Base-by-base conservation (phyloP, 2,888 invertebrate species). In the Eledone cirrhosa region DNA sequence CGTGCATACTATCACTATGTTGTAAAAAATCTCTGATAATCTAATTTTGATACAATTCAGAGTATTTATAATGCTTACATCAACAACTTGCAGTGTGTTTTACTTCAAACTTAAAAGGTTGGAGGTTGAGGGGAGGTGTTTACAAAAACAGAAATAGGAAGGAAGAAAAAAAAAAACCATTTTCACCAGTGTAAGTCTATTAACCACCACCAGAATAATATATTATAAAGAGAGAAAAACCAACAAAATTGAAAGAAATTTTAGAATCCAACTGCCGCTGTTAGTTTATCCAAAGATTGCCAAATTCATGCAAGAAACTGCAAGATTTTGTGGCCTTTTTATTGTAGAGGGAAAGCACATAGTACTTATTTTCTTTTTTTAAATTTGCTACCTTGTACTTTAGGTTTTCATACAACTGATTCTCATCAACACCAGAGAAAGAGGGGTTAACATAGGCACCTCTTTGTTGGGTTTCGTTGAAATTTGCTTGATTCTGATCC, bases 341-440 rank as follows among this genome's bases (percentile, higher is more conserved):
- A n/a, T n/a, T n/a, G n/a, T n/a, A n/a, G n/a, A 41, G 41, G 11
- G 41, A 41, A 41, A 8, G 41, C 41, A 41, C 41, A 8, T 41
- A 41, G 5, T 41, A 8, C 41, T 41, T 41, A 5, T 41, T 41
- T 41, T 41, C 11, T 41, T 41, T 72, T 72, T 41, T 31, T 72
- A 72, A 72, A 72, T 72, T 41, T 33, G 72, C 72, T 72, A 72
- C 72, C 72, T 72, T 72, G 31, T 41, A 31, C 14, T 48, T 48
- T 31, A 29, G 53, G 24, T 76, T 76, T 53, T 47, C 76, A 47
- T 48, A 48, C 29, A 22, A 29, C 41, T 72, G 31, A 41, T 29
- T n/a, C 72, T 85, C 86, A 22, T 86, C 87, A 74, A 84, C 83
- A 69, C 77, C 81, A 48, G 86, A 84, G 82, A 84, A 88, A 22